These are phyloP conservation scores for Acleris holmiana DNA, from an alignment of 2,888 invertebrate genomes.

Conservation along the genomic window DNA sequence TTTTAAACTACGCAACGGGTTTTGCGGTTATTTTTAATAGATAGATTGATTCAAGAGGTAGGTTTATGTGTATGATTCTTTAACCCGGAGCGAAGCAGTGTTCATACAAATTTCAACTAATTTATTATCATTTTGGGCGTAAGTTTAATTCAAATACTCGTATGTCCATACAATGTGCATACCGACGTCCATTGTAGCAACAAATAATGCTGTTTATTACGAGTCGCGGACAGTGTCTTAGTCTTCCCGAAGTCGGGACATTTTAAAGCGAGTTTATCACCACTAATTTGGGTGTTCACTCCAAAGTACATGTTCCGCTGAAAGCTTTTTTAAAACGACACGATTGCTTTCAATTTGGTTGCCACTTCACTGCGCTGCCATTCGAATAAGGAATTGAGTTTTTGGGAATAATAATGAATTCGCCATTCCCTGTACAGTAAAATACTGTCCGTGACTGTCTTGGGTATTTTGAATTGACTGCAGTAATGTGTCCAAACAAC, in stretches of 20 bases:
- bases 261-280: conserved; percentile 65
- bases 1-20: too few relatives aligned
- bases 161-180: conserved; percentile 18
- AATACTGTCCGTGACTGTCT: not conserved
- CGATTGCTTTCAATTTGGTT: conserved; percentile 50
- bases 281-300: conserved; percentile 58
- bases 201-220: conserved; percentile 28
- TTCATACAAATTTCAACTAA: too few relatives aligned
- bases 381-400: conserved; percentile 27
- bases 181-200: conserved; percentile 17
- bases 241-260: conserved; percentile 57
- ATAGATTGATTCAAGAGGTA: too few relatives aligned
- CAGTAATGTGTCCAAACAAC: not conserved
- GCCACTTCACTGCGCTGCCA: conserved; percentile 29
- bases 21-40: too few relatives aligned
- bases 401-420: conserved; percentile 7
- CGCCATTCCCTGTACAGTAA: not conserved
- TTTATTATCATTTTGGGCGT: not conserved
- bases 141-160: conserved; percentile 15
- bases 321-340: conserved; percentile 63
- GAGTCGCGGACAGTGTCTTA: conserved; percentile 45
- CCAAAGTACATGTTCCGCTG: conserved; percentile 52
- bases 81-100: too few relatives aligned
- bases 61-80: too few relatives aligned
- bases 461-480: not conserved